Conservation (phyloP, 2,113 vertebrate species). For the Ranitomeya imitator region DNA sequence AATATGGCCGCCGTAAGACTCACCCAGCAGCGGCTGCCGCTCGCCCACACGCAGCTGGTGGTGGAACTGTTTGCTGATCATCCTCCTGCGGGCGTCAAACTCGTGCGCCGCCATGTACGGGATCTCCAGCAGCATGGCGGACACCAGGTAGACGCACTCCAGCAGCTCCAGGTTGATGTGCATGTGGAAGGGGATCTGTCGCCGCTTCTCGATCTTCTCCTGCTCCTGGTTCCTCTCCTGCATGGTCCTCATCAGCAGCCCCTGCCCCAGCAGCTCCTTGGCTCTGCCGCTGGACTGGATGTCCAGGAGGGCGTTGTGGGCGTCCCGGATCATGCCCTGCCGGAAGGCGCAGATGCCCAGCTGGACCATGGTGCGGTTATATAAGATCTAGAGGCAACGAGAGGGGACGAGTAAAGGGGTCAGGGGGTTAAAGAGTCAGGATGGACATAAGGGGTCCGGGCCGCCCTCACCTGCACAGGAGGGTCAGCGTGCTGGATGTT, state of each 20-base stretch:
- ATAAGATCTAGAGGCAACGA: conserved; percentile 78
- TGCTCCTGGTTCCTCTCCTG: conserved; percentile 92
- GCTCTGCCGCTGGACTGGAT: conserved; percentile 90
- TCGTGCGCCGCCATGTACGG: conserved; percentile 93
- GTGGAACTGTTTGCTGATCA: conserved; percentile 97
- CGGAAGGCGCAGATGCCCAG: conserved; percentile 92
- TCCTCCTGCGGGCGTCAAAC: conserved; percentile 86
- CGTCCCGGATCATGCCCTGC: conserved; percentile 91
- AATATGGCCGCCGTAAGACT: conserved; percentile 26
- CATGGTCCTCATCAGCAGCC: conserved; percentile 88
- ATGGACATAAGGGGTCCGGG: too few relatives aligned
- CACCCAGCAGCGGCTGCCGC: conserved; percentile 87
- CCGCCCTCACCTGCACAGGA: conserved; percentile 80
- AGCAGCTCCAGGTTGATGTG: conserved; percentile 92
- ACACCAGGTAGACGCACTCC: conserved; percentile 91
- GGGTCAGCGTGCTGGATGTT: conserved; percentile 93
- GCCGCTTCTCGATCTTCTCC: conserved; percentile 90
- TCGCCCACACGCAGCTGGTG: conserved; percentile 91
- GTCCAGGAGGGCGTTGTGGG: conserved; percentile 89
- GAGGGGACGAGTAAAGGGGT: too few relatives aligned
- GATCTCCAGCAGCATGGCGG: conserved; percentile 90
- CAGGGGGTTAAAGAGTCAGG: too few relatives aligned
- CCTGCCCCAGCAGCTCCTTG: conserved; percentile 91
- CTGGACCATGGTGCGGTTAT: conserved; percentile 93
- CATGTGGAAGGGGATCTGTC: conserved; percentile 91